These are phyloP conservation scores for Aphrophora alni DNA, from an alignment of 2,888 invertebrate genomes.

Conservation along the genomic window DNA sequence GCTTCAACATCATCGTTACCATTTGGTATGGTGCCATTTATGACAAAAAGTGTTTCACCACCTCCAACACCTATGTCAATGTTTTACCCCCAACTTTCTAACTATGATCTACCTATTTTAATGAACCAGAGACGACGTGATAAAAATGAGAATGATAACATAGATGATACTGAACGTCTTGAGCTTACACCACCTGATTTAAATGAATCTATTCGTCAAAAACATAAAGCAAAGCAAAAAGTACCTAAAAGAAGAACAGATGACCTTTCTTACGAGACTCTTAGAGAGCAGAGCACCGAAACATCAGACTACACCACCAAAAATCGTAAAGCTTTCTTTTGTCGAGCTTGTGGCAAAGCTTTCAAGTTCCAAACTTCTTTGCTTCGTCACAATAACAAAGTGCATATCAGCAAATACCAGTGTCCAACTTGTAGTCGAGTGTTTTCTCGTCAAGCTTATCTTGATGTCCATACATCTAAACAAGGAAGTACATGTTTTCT, in stretches of 20 bases:
- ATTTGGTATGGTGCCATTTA: constrained; percentile 45
- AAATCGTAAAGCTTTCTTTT: constrained; percentile 49
- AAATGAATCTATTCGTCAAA: constrained; percentile 9
- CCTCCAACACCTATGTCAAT: constrained; percentile 47
- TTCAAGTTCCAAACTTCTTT: constrained; percentile 53
- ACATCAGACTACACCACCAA: constrained; percentile 42
- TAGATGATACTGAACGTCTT: constrained; percentile 1
- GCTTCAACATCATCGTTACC: constrained; percentile 46
- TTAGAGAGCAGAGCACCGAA: constrained; percentile 24
- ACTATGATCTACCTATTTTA: constrained; percentile 49
- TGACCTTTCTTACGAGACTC: constrained; percentile 18
- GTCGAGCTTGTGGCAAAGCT: constrained; percentile 50
- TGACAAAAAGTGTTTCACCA: constrained; percentile 27
- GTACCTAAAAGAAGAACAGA: constrained; percentile 18
- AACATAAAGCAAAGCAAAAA: constrained; percentile 33
- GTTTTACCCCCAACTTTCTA: constrained; percentile 50
- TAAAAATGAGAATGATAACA: constrained; percentile 29
- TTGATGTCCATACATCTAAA: constrained; percentile 52
- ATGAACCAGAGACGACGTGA: constrained; percentile 43
- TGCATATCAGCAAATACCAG: constrained; percentile 52
- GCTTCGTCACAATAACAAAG: constrained; percentile 52
- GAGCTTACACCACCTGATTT: constrained; percentile 23
- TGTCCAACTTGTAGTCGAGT: constrained; percentile 51
- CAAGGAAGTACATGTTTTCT: constrained; percentile 51
- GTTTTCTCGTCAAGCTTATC: constrained; percentile 52